phyloP scores from a whole-genome alignment of 2,113 vertebrate genomes.

The Colistium nudipinnis region DNA sequence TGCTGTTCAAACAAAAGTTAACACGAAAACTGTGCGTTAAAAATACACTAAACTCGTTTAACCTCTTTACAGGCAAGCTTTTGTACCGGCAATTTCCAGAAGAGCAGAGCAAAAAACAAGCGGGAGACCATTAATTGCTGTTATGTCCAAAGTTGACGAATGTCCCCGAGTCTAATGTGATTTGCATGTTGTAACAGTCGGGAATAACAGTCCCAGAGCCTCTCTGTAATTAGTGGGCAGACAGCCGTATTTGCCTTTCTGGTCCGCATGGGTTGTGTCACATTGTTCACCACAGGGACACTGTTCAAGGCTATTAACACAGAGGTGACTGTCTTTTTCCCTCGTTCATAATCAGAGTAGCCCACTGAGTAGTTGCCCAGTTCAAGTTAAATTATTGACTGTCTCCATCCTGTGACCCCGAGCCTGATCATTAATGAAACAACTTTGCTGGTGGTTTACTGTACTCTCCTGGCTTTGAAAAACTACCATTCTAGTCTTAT shows the following conservation, averaged over 20 bases:
- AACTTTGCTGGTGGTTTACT: background rate
- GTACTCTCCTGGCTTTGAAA: background rate
- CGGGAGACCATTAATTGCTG: conserved; percentile 12
- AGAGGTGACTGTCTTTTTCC: conserved; percentile 45
- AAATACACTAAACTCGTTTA: too few relatives aligned
- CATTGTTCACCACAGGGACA: conserved; percentile 30
- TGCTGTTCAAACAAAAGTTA: background rate
- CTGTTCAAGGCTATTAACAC: conserved; percentile 30
- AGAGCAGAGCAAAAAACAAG: conserved; percentile 6
- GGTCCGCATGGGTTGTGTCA: conserved; percentile 15
- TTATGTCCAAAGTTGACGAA: conserved; percentile 23
- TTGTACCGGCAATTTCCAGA: too few relatives aligned
- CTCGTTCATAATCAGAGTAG: conserved; percentile 26
- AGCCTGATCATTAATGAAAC: background rate
- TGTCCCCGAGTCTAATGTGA: conserved; percentile 39
- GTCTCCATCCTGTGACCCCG: conserved; percentile 2
- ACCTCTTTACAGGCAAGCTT: too few relatives aligned
- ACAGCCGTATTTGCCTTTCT: conserved; percentile 46
- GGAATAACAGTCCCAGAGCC: conserved; percentile 29
- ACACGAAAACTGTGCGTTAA: background rate
- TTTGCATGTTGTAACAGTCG: conserved; percentile 49
- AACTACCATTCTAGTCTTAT: too few relatives aligned
- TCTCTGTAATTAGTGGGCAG: conserved; percentile 51
- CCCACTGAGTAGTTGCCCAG: conserved; percentile 18
- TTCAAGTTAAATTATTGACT: conserved; percentile 30